A percentile compares a stretch with the other conserved stretches of the same genome.
Evolutionary conservation across 2,113 vertebrate genomes (phyloP).

Genomic region (Takifugu bimaculatus): DNA sequence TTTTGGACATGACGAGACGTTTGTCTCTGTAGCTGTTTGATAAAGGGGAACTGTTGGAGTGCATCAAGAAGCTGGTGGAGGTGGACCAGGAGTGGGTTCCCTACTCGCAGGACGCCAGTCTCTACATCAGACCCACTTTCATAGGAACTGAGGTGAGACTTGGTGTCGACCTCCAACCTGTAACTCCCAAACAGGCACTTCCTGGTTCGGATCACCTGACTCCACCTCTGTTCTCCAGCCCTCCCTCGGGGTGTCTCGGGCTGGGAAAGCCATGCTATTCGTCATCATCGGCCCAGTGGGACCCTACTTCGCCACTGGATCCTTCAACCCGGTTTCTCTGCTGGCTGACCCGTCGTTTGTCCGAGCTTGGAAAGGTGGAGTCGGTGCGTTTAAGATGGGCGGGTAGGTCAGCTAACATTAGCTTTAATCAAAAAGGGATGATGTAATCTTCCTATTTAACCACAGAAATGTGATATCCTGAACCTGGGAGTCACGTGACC

Average conservation of each 20-base stretch:
- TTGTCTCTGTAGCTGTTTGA: constrained; percentile 75
- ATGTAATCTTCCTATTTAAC: too few species aligned
- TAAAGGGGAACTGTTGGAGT: constrained; percentile 77
- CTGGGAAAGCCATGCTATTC: constrained; percentile 75
- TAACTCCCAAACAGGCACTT: not conserved
- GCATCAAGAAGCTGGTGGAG: constrained; percentile 81
- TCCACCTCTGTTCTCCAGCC: constrained; percentile 65
- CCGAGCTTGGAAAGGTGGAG: constrained; percentile 83
- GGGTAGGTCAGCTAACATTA: constrained; percentile 73
- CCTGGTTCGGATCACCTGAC: not conserved
- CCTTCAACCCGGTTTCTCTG: constrained; percentile 81
- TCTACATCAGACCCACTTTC: constrained; percentile 87
- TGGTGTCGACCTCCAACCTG: not conserved
- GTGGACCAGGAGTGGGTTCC: constrained; percentile 89
- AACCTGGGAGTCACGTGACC: too few species aligned
- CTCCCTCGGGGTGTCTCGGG: constrained; percentile 76
- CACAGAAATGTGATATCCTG: too few species aligned
- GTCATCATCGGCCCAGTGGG: constrained; percentile 85
- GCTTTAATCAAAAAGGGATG: not conserved
- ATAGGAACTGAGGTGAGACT: constrained; percentile 81
- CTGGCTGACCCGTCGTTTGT: constrained; percentile 82
- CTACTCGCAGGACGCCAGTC: constrained; percentile 71
- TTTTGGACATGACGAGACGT: too few species aligned
- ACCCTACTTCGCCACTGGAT: constrained; percentile 82
- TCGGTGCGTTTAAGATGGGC: constrained; percentile 84